Evolutionary conservation across 2,888 invertebrate genomes (phyloP), one percentile per base, ranked within the genome.

Genomic region (Rotaria socialis): DNA sequence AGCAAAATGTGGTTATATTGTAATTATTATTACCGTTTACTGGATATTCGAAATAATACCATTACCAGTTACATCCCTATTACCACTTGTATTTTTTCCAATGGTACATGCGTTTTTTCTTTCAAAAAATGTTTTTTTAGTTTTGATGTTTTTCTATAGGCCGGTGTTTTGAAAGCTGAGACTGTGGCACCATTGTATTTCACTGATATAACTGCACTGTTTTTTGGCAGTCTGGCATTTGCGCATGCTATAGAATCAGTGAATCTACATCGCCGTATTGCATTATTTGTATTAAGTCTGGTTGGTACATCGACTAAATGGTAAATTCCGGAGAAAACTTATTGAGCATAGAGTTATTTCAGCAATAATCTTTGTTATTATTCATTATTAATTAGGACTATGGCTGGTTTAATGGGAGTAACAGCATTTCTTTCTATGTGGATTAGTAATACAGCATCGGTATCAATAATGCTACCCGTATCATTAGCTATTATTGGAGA

Each of bases 51-150:
- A 80, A 80, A 47, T 41, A 10, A 80, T 80, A 47, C 80, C 80
- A 24, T 47, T 80, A n/a, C 47, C 80, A n/a, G 80, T 80, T 22
- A 80, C 80, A 3, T 80, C 90, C 55, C 86, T 90, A n/a, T 86
- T 90, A 43, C 90, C 90, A 19, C 88, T 90, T 3, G 87, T 89
- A 47, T 87, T 90, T 56, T 90, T 90, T 85, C 90, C 90, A 0
- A 85, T 89, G 52, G 89, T 90, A 90, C 87, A 88, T 89, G 22
- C 47, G 16, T 0, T 67, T 16, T 67, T 75, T 43, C 4, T 75
- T 75, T n/a, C 2, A 56, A 11, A 35, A 80, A 47, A 1, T 80
- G 47, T 24, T 19, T 3, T 0, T 11, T 16, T 24, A 43, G 7
- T 43, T 24, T 22, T 47, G 8, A 7, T 47, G 2, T 35, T 67